Percentiles rank a stretch among this genome's conserved stretches.
Evolutionary conservation across 2,888 invertebrate genomes (phyloP).

Genomic region (Zelleria hepariella): DNA sequence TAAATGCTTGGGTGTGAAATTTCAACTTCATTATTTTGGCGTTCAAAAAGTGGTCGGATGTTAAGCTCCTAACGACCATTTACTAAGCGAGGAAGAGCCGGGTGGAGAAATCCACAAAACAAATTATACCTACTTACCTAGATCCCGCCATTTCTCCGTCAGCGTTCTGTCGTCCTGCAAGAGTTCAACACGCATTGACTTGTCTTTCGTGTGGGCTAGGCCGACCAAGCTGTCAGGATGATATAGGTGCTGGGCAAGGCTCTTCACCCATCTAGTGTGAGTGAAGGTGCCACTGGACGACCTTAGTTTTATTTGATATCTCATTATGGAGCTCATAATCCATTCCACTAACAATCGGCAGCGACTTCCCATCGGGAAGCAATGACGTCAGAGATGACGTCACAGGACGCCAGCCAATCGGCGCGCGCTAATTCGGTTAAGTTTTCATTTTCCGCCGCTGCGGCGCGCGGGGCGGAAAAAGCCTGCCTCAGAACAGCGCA

Average conservation of each 20-base stretch:
- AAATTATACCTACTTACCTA: no score
- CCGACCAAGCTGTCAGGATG: no score
- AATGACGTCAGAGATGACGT: not conserved
- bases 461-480: not conserved
- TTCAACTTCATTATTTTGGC: not conserved
- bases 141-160: no score
- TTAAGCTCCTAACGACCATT: not conserved
- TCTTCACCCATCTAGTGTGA: no score
- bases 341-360: not conserved
- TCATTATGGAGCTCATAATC: not conserved
- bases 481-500: not conserved
- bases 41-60: not conserved
- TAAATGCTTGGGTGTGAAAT: not conserved
- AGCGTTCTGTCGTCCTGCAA: no score
- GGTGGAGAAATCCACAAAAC: no score
- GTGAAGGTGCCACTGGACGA: no score
- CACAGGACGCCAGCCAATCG: not conserved
- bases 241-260: no score
- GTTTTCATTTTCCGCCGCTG: not conserved
- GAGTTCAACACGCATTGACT: no score
- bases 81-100: no score
- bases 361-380: not conserved
- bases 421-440: not conserved
- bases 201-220: no score
- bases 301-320: not conserved